phyloP scores from a whole-genome alignment of 2,113 vertebrate species.

The Coturnix japonica region DNA sequence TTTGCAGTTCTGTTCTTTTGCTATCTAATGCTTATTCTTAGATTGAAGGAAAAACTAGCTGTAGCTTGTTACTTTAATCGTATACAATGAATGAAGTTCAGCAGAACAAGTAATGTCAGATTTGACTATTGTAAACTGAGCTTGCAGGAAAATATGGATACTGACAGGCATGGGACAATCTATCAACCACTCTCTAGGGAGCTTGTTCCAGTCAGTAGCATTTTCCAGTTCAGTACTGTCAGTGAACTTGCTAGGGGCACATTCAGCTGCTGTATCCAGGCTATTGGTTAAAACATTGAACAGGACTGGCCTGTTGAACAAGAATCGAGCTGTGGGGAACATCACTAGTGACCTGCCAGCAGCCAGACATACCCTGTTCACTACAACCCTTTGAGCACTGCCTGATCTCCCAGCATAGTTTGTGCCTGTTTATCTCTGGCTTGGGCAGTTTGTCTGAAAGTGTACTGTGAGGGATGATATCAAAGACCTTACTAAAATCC shows the following conservation, averaged over 20 bases:
- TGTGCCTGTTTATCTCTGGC: neutral
- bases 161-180: neutral
- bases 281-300: neutral
- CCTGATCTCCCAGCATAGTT: neutral
- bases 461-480: neutral
- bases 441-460: neutral
- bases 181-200: neutral
- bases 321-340: neutral
- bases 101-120: neutral
- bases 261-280: neutral
- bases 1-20: neutral
- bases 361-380: neutral
- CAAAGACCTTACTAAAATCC: neutral
- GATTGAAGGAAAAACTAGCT: neutral
- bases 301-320: neutral
- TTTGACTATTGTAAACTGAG: neutral
- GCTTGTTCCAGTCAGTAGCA: neutral
- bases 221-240: neutral
- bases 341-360: neutral
- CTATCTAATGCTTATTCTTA: neutral
- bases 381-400: too few species aligned
- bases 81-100: neutral
- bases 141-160: neutral
- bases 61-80: neutral
- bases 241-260: neutral